Base-by-base conservation (phyloP, 2,113 vertebrate species). In the Lepisosteus oculatus region DNA sequence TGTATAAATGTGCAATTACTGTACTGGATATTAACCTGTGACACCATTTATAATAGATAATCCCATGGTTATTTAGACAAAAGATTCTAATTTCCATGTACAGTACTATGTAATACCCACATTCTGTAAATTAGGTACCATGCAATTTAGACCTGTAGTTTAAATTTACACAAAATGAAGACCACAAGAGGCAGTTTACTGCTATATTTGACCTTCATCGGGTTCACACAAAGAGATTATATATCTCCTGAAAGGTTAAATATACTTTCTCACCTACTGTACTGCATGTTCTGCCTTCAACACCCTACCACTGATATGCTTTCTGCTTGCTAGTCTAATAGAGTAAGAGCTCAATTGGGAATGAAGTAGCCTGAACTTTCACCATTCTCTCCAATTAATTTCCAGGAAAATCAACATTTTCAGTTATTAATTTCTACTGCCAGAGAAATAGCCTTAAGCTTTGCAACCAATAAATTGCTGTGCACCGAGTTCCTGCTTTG, bases 381-480 rank as follows among this genome's bases (percentile, higher is more conserved):
- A 14, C 17, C 17, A 68, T 41, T 55, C 47, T 68, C 29, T 41
- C 45, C 66, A 41, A 41, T 68, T 68, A 41, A 55, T 68, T 68
- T 13, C 8, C 17, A 45, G 15, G 51, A 55, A 68, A 68, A 68
- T 68, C 66, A 54, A 68, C 41, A 68, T 8, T 44, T 69, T 3
- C 9, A 61, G 41, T 45, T 69, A 57, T 59, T 59, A 41, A 69
- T 57, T 69, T 69, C 42, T 17, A 15, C 55, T 69, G 6, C 43
- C 6, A 45, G 54, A 59, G 43, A 68, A 54, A 68, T 55, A 68
- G 47, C 66, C 51, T 54, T 29, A 29, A 54, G 66, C 14, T 12
- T 51, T 68, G 17, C 29, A 68, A 7, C 44, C 17, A 54, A 54
- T 54, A 55, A 6, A 59, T 59, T 11, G 57, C 14, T 59, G 12